A percentile compares a stretch with the other conserved stretches of the same genome.
phyloP scores from a whole-genome alignment of 2,888 invertebrate genomes.

The Nomada ruficornis region DNA sequence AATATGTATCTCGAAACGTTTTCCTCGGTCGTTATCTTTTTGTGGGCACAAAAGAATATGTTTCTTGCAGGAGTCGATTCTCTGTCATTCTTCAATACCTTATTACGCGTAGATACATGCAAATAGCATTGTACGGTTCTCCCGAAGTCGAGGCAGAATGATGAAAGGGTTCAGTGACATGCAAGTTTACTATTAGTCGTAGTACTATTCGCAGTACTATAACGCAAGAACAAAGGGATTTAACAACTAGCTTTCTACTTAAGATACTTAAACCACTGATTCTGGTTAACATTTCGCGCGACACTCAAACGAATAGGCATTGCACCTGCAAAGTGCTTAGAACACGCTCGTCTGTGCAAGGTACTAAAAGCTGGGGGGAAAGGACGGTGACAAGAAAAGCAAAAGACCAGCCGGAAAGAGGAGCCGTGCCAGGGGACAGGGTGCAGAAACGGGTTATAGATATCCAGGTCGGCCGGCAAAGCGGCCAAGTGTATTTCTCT shows the following conservation, averaged over 20 bases:
- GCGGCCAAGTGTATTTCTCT: conserved; percentile 62
- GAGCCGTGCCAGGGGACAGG: conserved; percentile 9
- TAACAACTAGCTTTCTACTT: background rate
- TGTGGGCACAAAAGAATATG: background rate
- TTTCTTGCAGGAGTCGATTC: conserved; percentile 13
- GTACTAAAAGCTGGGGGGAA: conserved; percentile 24
- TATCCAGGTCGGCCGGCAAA: conserved; percentile 73
- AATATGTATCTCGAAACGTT: conserved; percentile 5
- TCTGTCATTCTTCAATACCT: conserved; percentile 7
- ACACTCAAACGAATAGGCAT: conserved; percentile 52
- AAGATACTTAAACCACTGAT: background rate
- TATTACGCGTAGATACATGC: background rate
- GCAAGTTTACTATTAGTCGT: conserved; percentile 19
- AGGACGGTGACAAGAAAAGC: conserved; percentile 14
- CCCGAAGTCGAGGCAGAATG: background rate
- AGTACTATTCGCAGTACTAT: conserved; percentile 27
- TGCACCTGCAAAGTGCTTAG: conserved; percentile 69
- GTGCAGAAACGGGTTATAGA: conserved; percentile 48
- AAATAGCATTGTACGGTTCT: background rate
- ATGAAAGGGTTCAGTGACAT: conserved; percentile 16
- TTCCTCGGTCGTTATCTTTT: conserved; percentile 1
- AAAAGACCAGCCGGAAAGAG: conserved; percentile 1
- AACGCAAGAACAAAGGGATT: too few species aligned
- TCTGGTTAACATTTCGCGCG: conserved; percentile 65
- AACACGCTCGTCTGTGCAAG: conserved; percentile 49